Base-by-base conservation (phyloP, 2,888 invertebrate genomes). In the Drosophila tripunctata region DNA sequence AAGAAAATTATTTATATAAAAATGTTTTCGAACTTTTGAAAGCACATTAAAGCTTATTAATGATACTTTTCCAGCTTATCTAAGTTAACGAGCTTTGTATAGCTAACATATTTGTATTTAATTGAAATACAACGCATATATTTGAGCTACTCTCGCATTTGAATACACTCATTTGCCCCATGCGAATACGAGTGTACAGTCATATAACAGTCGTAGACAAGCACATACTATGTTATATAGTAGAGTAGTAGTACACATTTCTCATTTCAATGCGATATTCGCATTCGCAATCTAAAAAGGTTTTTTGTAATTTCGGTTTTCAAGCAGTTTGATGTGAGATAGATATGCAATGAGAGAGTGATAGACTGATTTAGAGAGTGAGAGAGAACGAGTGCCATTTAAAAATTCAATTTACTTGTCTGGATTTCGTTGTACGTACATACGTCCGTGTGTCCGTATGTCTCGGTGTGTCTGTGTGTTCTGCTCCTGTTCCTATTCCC, bases 361-460 rank as follows among this genome's bases (percentile, higher is more conserved):
- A 0, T 2, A 19, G 19, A 36, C 2, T n/a, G n/a, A 5, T 10
- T 4, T n/a, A 5, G 38, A 24, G 19, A 38, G 14, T 12, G 24
- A 19, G 3, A 7, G 22, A 27, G 38, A n/a, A 21, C 33, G 56
- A 57, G 57, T 65, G 65, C 36, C 65, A 70, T 75, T 73, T 62
- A 65, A 73, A 73, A 73, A 73, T 73, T 73, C 73, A 73, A 73
- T 73, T 73, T 75, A 55, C 57, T 75, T 62, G 65, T 73, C 73
- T 73, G 64, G 52, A 12, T 27, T 24, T 17, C 15, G 30, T 6
- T 35, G 43, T 41, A 27, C 15, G 33, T 10, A n/a, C n/a, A n/a
- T n/a, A n/a, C n/a, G n/a, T n/a, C n/a, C n/a, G n/a, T n/a, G n/a
- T 50, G 22, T 24, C 15, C 45, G 38, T 22, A 17, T 33, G n/a